phyloP scores from a whole-genome alignment of 2,113 vertebrate genomes.

The Trogon surrucura region DNA sequence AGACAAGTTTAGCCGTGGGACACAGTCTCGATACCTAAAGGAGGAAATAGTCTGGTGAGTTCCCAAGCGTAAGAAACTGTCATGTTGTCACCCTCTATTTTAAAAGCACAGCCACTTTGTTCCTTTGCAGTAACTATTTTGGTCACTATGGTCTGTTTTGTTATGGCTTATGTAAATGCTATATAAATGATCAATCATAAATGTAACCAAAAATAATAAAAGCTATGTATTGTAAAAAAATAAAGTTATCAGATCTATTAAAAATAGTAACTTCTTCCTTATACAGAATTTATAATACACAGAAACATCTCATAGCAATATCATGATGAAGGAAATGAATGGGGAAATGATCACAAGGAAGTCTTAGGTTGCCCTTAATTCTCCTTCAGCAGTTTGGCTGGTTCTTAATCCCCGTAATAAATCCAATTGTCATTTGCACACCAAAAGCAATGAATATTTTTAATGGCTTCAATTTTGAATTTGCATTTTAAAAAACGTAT shows the following conservation, averaged over 20 bases:
- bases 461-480: constrained; percentile 36
- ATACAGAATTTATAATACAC: constrained; percentile 67
- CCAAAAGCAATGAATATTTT: constrained; percentile 42
- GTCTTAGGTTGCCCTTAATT: constrained; percentile 46
- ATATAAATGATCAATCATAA: constrained; percentile 73
- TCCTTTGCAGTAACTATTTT: constrained; percentile 71
- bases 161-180: constrained; percentile 55
- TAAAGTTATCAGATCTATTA: constrained; percentile 75
- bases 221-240: constrained; percentile 75
- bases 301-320: constrained; percentile 62
- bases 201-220: constrained; percentile 75
- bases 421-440: constrained; percentile 53
- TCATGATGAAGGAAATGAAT: constrained; percentile 12
- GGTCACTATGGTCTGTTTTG: constrained; percentile 63
- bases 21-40: constrained; percentile 76
- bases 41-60: constrained; percentile 85
- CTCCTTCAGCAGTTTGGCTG: constrained; percentile 51
- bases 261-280: constrained; percentile 74
- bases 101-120: constrained; percentile 65
- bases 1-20: constrained; percentile 87
- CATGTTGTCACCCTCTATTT: constrained; percentile 75
- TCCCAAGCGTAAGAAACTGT: constrained; percentile 85
- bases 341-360: constrained; percentile 25
- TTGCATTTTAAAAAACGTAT: constrained; percentile 22
- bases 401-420: constrained; percentile 65